A percentile compares a stretch with the other conserved stretches of the same genome.
Conservation (phyloP, 2,888 invertebrate species). For the Gonocerus acuteangulatus region DNA sequence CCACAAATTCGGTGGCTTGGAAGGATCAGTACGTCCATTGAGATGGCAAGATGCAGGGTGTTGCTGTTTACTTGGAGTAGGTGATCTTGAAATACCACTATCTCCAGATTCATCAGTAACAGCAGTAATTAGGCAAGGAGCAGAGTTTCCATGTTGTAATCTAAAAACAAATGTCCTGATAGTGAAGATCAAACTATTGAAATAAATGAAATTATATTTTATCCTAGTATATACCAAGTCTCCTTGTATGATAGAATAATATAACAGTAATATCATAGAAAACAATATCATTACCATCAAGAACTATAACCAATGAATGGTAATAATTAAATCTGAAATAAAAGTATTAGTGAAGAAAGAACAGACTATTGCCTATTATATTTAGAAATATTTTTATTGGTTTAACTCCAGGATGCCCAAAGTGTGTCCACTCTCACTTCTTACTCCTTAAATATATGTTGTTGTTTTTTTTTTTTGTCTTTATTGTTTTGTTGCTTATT, state of each 20-base stretch:
- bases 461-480: too few species aligned
- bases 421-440: too few species aligned
- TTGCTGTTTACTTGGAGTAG: slow-evolving; percentile 18
- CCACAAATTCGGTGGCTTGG: too few species aligned
- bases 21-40: too few species aligned
- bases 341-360: too few species aligned
- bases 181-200: neutral
- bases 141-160: slow-evolving; percentile 20
- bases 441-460: too few species aligned
- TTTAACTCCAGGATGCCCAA: too few species aligned
- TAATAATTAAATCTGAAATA: too few species aligned
- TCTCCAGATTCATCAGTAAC: slow-evolving; percentile 20
- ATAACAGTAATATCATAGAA: neutral
- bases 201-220: neutral
- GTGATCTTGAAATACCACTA: slow-evolving; percentile 20
- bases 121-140: slow-evolving; percentile 17
- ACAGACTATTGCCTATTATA: too few species aligned
- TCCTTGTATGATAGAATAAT: neutral
- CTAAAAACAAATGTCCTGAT: neutral
- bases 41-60: too few species aligned
- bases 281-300: neutral
- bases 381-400: too few species aligned
- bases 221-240: neutral
- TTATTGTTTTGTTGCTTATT: too few species aligned
- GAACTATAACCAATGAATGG: neutral